Base-by-base conservation (phyloP, 2,797 vertebrate species). In the Chelonia mydas region DNA sequence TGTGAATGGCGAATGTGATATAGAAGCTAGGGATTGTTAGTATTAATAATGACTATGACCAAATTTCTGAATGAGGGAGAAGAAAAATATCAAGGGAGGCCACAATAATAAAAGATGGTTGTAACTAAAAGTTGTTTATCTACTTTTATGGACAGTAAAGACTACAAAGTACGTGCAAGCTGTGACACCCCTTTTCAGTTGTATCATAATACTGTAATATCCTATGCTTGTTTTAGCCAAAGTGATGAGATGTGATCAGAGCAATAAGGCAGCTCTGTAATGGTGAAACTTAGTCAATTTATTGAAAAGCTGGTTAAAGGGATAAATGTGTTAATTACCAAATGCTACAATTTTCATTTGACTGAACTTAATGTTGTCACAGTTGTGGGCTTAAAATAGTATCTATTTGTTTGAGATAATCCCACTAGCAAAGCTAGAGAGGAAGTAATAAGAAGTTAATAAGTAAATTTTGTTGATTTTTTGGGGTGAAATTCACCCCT, bases 1-100 rank as follows among this genome's bases (percentile, higher is more conserved):
- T 83, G 95, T 93, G 86, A 86, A 81, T 96, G 84, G 49, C 86
- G 78, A 89, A 57, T 86, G 31, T 88, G 94, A n/a, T 94, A 45
- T 93, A 90, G 93, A 74, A 93, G 50, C 31, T 3, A 41, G 55
- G 74, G 91, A 61, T 86, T 78, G 47, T 59, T 83, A 19, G 54
- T 37, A 21, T 57, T 86, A 87, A 55, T 80, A 90, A 55, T n/a
- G 90, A 45, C 13, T 81, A 68, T 51, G 68, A 83, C 81, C 90
- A 74, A 76, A 92, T 54, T 92, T 23, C 12, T 49, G 72, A 23
- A 17, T 78, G 59, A 76, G 41, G 87, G 85, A 91, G 72, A 88
- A 31, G 33, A 84, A 12, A 15, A 89, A 81, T 88, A 2, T 61
- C 17, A 19, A 25, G 83, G 74, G 59, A 68, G 92, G 33, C 49